Percentiles rank a stretch among this genome's conserved stretches.
phyloP scores from a whole-genome alignment of 2,888 invertebrate genomes.

The Eudemis profundana region DNA sequence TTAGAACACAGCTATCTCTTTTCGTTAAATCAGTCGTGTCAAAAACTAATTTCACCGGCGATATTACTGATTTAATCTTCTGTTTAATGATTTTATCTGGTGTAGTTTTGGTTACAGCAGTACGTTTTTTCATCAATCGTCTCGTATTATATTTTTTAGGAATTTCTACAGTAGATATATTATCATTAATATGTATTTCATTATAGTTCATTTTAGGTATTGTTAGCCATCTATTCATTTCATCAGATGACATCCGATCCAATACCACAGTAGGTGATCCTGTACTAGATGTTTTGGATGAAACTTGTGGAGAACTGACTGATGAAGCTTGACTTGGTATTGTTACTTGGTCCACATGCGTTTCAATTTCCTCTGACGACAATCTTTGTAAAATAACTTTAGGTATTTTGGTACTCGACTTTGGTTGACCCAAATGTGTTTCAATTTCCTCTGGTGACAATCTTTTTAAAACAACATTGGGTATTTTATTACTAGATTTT shows the following conservation, averaged over 20 bases:
- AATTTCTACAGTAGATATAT: slow-evolving; percentile 16
- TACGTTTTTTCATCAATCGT: slow-evolving; percentile 14
- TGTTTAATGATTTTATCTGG: slow-evolving; percentile 17
- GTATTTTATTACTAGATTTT: slow-evolving; percentile 52
- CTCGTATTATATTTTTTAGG: slow-evolving; percentile 9
- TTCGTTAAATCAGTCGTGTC: slow-evolving; percentile 46
- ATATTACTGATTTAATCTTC: slow-evolving; percentile 57
- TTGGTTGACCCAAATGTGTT: neutral
- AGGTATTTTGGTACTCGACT: slow-evolving; percentile 53
- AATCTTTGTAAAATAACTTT: slow-evolving; percentile 46
- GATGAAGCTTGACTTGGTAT: slow-evolving; percentile 5
- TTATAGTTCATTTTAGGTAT: slow-evolving; percentile 45
- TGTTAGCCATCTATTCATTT: slow-evolving; percentile 49
- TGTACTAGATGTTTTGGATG: slow-evolving; percentile 6
- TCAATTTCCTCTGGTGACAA: slow-evolving; percentile 13
- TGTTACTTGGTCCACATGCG: neutral
- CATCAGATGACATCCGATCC: slow-evolving; percentile 46
- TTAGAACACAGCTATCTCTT: neutral
- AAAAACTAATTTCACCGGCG: slow-evolving; percentile 62
- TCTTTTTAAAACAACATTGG: slow-evolving; percentile 46
- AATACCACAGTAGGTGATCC: slow-evolving; percentile 43
- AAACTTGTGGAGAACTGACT: neutral
- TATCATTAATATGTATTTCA: neutral
- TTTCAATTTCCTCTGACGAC: slow-evolving; percentile 10
- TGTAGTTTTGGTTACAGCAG: slow-evolving; percentile 2